These are phyloP conservation scores for Odontothrips loti DNA, from an alignment of 2,888 invertebrate genomes.

Conservation along the genomic window DNA sequence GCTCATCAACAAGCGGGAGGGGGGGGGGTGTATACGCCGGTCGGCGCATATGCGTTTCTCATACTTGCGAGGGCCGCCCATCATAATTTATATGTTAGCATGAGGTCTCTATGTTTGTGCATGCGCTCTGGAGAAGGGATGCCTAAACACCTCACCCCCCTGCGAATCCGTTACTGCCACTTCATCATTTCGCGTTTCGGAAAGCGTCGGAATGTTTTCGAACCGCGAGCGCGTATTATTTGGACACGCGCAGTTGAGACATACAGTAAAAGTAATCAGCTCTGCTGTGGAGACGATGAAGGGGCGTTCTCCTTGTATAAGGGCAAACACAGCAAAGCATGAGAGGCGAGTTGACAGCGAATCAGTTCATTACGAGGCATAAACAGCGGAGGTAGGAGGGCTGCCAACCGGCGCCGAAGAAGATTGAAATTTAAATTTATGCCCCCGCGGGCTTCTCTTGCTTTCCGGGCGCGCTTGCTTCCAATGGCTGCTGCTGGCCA, in stretches of 20 bases:
- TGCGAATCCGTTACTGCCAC: neutral
- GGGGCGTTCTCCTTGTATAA: no score
- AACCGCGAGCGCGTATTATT: neutral
- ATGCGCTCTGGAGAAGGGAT: neutral
- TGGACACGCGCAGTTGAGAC: neutral
- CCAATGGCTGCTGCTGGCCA: neutral
- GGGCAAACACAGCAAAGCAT: no score
- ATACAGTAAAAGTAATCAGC: no score
- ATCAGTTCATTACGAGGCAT: slow-evolving; percentile 11
- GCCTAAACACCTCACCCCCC: neutral
- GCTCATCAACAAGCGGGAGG: no score
- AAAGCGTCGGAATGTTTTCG: no score
- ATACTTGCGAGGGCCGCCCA: neutral
- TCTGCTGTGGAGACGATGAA: no score
- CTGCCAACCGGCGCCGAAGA: neutral
- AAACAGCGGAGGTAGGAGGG: neutral
- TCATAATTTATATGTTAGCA: neutral
- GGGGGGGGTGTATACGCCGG: no score
- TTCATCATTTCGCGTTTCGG: no score
- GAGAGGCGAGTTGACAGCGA: neutral
- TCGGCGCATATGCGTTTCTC: no score
- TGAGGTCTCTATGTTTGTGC: neutral
- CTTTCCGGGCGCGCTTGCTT: neutral
- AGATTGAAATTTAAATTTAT: slow-evolving; percentile 25
- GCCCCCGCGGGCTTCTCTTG: neutral